Evolutionary conservation across 2,888 invertebrate species (phyloP), one percentile per base, ranked within the genome.

Genomic region (Spialia ferax): DNA sequence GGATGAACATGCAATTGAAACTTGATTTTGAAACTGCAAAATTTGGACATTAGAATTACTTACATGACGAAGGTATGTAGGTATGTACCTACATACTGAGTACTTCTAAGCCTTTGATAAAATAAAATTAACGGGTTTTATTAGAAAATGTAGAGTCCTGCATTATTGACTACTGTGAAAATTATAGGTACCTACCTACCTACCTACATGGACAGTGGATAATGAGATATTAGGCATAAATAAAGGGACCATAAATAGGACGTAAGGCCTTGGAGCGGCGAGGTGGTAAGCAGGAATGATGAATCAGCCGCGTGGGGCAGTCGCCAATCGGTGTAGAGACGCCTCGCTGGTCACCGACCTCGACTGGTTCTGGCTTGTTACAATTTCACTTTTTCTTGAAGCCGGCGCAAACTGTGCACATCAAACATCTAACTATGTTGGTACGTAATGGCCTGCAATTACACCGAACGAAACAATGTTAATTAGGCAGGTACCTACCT

Each of bases 301-400:
- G 87, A 91, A 87, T 89, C 86, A 87, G 82, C 77, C 79, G 82
- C 81, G 84, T 81, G 82, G 81, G 82, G 83, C 84, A 81, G 82
- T 85, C 83, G 85, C 86, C 85, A 82, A 83, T 73, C 74, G 76
- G 70, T 59, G 75, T 73, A 77, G 75, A 79, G 80, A 80, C 81
- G 82, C 72, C 73, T 74, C 71, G 71, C 77, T 91, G 92, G 92
- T 92, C 93, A 89, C 83, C 87, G 92, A 92, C 91, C 93, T 81
- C 87, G 81, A 84, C 93, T 89, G 89, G 93, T 91, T 91, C 86
- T 80, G 82, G 90, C 92, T 86, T 90, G 93, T 85, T 90, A 87
- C 86, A 87, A 83, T 91, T 93, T 91, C 89, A 91, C 90, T 93
- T 92, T 91, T 91, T 87, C 85, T 85, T 85, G 81, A 70, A 75